phyloP scores from a whole-genome alignment of 37 sponge, comb jelly and placozoan species.

The Ianthella basta region DNA sequence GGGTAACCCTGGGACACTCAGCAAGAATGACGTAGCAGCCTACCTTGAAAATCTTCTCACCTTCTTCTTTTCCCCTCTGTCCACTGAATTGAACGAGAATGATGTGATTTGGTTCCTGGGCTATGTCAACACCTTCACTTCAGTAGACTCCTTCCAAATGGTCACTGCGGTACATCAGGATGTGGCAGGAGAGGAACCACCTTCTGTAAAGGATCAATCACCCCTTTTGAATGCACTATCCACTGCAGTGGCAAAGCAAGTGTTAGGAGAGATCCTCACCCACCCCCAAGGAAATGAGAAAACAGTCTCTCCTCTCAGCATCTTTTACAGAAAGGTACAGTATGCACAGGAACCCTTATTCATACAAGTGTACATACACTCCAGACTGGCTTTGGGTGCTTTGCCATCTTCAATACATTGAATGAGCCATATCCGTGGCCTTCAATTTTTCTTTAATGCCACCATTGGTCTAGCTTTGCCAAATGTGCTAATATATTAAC shows the following conservation, averaged over 20 bases:
- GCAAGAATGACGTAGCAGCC: neutral
- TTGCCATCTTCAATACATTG: too few relatives aligned
- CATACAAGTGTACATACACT: too few relatives aligned
- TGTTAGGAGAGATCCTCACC: neutral
- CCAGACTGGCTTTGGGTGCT: too few relatives aligned
- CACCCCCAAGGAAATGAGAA: neutral
- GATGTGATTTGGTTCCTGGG: slow-evolving; percentile 63
- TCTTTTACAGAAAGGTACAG: neutral
- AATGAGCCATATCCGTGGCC: too few relatives aligned
- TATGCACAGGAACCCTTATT: too few relatives aligned
- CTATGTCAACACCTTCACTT: slow-evolving; percentile 31
- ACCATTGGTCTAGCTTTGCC: too few relatives aligned
- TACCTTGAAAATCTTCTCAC: slow-evolving; percentile 10
- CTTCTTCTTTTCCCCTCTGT: slow-evolving; percentile 56
- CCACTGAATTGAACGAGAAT: neutral
- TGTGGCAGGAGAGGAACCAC: neutral
- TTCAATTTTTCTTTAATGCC: too few relatives aligned
- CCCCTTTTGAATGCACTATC: neutral
- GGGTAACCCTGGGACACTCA: neutral
- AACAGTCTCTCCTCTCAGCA: neutral
- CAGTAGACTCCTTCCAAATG: neutral
- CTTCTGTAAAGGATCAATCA: neutral
- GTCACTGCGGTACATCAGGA: neutral
- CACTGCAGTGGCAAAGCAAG: neutral
- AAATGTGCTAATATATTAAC: too few relatives aligned